Percentiles rank a stretch among this genome's conserved stretches.
These are phyloP conservation scores for Cremastobaeus sp. DNA, from an alignment of 2,888 invertebrate genomes.

Conservation along the genomic window DNA sequence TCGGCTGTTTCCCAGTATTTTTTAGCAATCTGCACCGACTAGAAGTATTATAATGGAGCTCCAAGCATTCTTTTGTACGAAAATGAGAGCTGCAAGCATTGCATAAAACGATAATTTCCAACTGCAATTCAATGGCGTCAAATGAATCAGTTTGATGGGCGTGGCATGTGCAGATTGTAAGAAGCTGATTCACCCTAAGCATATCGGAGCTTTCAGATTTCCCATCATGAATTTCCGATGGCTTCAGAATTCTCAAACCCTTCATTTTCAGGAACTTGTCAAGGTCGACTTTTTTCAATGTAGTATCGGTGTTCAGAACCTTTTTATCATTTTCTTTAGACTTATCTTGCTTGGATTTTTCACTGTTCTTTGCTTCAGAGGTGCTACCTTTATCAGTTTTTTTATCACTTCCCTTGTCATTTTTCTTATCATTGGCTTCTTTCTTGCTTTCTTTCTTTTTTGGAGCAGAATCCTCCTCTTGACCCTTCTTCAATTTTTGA, in stretches of 20 bases:
- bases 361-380: constrained; percentile 1
- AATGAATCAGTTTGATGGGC: constrained; percentile 53
- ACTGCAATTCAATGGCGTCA: constrained; percentile 62
- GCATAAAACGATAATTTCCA: constrained; percentile 72
- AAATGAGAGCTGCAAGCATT: constrained; percentile 68
- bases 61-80: constrained; percentile 71
- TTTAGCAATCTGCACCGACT: constrained; percentile 37
- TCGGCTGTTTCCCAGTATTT: constrained; percentile 64
- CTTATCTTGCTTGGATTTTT: neutral
- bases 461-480: neutral
- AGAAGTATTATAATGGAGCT: constrained; percentile 69
- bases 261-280: neutral
- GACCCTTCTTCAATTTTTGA: constrained; percentile 18
- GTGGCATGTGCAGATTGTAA: constrained; percentile 70
- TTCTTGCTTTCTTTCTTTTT: neutral
- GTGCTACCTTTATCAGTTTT: neutral
- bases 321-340: constrained; percentile 1
- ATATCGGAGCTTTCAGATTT: no score
- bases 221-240: no score
- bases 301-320: neutral
- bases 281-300: neutral
- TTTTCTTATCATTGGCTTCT: no score
- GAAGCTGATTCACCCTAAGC: no score
- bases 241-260: neutral
- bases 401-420: no score